These are phyloP conservation scores for Apodemia zela DNA, from an alignment of 2,888 invertebrate genomes.

Conservation along the genomic window DNA sequence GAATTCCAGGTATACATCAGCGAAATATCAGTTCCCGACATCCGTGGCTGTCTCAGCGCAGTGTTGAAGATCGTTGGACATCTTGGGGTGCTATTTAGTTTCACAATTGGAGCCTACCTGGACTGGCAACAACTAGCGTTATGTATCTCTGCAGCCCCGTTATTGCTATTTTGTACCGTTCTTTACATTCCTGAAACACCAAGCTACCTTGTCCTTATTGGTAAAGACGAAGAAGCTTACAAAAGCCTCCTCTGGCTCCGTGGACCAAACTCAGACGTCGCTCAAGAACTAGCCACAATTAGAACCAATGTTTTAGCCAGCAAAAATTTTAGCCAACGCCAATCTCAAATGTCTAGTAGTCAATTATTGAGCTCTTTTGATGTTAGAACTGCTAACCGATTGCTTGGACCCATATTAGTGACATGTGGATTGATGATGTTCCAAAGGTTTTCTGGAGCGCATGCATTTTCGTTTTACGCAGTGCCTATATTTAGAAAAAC, in stretches of 20 bases:
- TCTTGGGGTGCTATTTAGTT: conserved; percentile 91
- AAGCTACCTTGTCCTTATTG: conserved; percentile 88
- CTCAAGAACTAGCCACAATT: conserved; percentile 86
- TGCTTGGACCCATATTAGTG: conserved; percentile 87
- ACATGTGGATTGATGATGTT: conserved; percentile 94
- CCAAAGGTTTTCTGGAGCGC: conserved; percentile 90
- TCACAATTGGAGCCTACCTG: conserved; percentile 89
- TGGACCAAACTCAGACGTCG: conserved; percentile 89
- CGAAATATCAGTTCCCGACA: conserved; percentile 92
- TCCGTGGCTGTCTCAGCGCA: conserved; percentile 92
- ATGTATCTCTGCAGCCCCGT: conserved; percentile 88
- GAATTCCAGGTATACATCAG: conserved; percentile 89
- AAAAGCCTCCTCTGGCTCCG: conserved; percentile 89
- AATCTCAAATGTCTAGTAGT: conserved; percentile 66
- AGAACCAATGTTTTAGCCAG: conserved; percentile 83
- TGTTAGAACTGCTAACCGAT: conserved; percentile 67
- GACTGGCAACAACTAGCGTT: conserved; percentile 93
- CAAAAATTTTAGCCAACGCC: conserved; percentile 72
- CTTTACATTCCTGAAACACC: conserved; percentile 94
- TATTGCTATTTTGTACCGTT: conserved; percentile 87
- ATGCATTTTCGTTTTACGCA: conserved; percentile 92
- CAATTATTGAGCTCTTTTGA: conserved; percentile 65
- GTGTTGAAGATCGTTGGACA: conserved; percentile 92
- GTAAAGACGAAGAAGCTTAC: conserved; percentile 83
- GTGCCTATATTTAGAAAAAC: conserved; percentile 93